Evolutionary conservation across 2,113 vertebrate genomes (phyloP).

Genomic region (Rhipidura dahli): DNA sequence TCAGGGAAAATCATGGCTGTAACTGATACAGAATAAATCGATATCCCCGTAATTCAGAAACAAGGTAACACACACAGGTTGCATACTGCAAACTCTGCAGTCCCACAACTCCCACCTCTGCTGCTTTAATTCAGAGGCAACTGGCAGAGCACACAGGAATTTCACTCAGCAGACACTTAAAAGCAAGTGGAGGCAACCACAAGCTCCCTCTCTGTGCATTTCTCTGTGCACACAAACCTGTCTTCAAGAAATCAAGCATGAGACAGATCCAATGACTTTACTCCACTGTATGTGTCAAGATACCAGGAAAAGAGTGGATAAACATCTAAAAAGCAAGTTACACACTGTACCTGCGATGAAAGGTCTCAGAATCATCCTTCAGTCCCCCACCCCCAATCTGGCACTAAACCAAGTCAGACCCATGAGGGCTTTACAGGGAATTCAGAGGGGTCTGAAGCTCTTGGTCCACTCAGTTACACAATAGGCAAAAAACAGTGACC

Average conservation of each 20-base stretch:
- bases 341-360: not conserved
- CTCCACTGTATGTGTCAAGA: not conserved
- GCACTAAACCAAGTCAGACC: not conserved
- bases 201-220: not conserved
- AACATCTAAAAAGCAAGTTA: not conserved
- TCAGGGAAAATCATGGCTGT: not conserved
- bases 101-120: not conserved
- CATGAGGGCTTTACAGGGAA: accelerated
- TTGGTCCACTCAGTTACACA: not conserved
- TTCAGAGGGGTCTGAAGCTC: not conserved
- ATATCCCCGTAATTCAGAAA: not conserved
- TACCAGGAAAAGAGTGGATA: not conserved
- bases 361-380: not conserved
- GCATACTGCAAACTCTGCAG: not conserved
- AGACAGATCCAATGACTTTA: not conserved
- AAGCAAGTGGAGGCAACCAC: not conserved
- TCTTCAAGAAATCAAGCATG: not conserved
- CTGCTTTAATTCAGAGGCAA: not conserved
- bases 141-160: not conserved
- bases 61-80: not conserved
- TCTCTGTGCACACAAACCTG: not conserved
- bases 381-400: accelerated
- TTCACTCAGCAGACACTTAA: not conserved
- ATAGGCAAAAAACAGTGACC: accelerated
- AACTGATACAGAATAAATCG: not conserved